Percentiles rank a stretch among this genome's conserved stretches.
phyloP scores from a whole-genome alignment of 37 sponge, comb jelly and placozoan species.

The Ephydatia muelleri region DNA sequence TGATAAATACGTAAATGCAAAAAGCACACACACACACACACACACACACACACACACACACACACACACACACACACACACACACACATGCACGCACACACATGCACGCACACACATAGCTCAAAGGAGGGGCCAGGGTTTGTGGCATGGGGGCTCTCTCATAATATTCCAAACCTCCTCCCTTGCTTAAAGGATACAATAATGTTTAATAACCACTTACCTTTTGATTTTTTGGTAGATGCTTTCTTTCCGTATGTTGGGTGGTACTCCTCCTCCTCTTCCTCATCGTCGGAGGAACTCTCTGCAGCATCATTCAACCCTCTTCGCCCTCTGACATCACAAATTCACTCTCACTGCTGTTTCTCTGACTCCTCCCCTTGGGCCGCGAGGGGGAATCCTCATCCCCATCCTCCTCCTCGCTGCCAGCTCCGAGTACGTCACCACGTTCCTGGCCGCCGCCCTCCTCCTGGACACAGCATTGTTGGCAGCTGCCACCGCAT shows the following conservation, averaged over 20 bases:
- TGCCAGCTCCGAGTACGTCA: background rate
- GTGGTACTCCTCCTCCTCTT: no score
- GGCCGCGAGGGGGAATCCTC: background rate
- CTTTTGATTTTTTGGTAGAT: no score
- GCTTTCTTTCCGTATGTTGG: no score
- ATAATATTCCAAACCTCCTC: conserved; percentile 1
- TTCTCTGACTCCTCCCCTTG: background rate
- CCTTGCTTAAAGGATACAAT: background rate
- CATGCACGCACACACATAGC: conserved; percentile 39
- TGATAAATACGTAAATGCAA: no score
- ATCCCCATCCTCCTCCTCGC: background rate
- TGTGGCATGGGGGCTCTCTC: background rate
- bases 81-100: conserved; percentile 46
- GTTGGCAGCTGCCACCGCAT: conserved; percentile 1
- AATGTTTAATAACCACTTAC: no score
- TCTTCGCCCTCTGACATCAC: conserved; percentile 37
- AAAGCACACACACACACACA: background rate
- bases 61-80: conserved; percentile 30
- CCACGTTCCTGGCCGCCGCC: background rate
- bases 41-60: background rate
- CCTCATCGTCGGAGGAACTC: no score
- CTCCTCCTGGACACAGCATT: background rate
- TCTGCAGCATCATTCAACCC: no score
- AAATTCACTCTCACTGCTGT: conserved; percentile 52
- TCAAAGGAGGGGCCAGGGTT: background rate